Conservation (phyloP, 2,797 vertebrate genomes). For the Melanogrammus aeglefinus region DNA sequence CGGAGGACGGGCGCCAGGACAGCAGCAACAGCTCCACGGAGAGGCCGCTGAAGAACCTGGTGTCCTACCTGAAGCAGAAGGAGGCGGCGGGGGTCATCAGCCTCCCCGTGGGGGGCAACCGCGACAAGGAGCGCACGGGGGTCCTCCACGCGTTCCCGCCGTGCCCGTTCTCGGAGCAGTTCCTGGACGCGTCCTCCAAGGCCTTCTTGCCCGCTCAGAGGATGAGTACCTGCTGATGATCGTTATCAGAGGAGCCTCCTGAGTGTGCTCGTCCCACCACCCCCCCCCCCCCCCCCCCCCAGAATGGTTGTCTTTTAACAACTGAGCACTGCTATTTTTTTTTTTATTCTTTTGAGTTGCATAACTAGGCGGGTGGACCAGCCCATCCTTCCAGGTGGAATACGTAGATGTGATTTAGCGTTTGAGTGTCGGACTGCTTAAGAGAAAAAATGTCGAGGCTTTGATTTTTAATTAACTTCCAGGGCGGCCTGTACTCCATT, state of each 20-base stretch:
- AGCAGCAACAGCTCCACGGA: constrained; percentile 78
- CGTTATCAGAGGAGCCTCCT: constrained; percentile 94
- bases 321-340: constrained; percentile 25
- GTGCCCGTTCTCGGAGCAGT: constrained; percentile 97
- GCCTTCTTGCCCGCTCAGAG: constrained; percentile 95
- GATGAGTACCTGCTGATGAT: constrained; percentile 99
- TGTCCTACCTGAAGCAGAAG: constrained; percentile 99
- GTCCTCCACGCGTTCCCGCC: constrained; percentile 98
- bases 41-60: constrained; percentile 96
- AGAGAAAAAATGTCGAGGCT: constrained; percentile 29
- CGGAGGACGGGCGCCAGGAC: constrained; percentile 75
- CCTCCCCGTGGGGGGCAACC: constrained; percentile 89
- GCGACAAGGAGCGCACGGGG: constrained; percentile 94
- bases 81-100: constrained; percentile 98
- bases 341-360: constrained; percentile 41
- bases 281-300: not conserved
- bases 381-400: not conserved
- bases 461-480: constrained; percentile 31
- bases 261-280: constrained; percentile 45
- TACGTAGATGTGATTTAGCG: not conserved
- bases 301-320: constrained; percentile 12
- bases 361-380: constrained; percentile 24
- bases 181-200: constrained; percentile 96
- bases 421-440: not conserved
- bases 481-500: constrained; percentile 31